A percentile compares a stretch with the other conserved stretches of the same genome.
Conservation (phyloP, 2,888 invertebrate genomes). For the Papilio protenor region DNA sequence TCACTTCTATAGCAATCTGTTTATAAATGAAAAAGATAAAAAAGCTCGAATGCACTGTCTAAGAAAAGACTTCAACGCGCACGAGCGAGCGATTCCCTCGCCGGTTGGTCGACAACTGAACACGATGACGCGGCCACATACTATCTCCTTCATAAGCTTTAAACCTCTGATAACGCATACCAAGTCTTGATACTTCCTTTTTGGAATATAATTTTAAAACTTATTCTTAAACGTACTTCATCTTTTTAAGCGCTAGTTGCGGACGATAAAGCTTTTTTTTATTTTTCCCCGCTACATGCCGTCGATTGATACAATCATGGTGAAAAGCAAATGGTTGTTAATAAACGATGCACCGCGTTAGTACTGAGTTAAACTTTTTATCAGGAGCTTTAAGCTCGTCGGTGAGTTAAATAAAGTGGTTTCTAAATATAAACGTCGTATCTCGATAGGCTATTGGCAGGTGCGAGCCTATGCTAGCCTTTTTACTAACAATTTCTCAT, state of each 20-base stretch:
- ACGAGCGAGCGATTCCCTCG: conserved; percentile 66
- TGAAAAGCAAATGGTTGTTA: conserved; percentile 79
- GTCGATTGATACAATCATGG: conserved; percentile 79
- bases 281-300: conserved; percentile 54
- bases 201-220: conserved; percentile 39
- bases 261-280: conserved; percentile 44
- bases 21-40: conserved; percentile 26
- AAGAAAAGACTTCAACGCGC: conserved; percentile 65
- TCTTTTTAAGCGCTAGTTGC: conserved; percentile 55
- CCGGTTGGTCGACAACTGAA: conserved; percentile 67
- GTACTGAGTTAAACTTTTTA: conserved; percentile 78
- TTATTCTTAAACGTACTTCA: conserved; percentile 39
- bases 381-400: conserved; percentile 76
- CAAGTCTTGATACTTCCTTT: conserved; percentile 60
- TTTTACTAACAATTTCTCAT: conserved; percentile 62
- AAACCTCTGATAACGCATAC: conserved; percentile 76
- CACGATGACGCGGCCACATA: conserved; percentile 57
- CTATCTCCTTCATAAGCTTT: conserved; percentile 74
- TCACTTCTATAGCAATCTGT: conserved; percentile 42
- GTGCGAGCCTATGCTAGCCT: conserved; percentile 73
- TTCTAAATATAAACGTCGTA: conserved; percentile 83
- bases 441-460: conserved; percentile 82
- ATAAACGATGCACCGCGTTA: conserved; percentile 76
- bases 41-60: conserved; percentile 42
- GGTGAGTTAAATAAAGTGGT: conserved; percentile 82